Evolutionary conservation across 2,888 invertebrate species (phyloP).

Genomic region (Monoplex corrugatus): DNA sequence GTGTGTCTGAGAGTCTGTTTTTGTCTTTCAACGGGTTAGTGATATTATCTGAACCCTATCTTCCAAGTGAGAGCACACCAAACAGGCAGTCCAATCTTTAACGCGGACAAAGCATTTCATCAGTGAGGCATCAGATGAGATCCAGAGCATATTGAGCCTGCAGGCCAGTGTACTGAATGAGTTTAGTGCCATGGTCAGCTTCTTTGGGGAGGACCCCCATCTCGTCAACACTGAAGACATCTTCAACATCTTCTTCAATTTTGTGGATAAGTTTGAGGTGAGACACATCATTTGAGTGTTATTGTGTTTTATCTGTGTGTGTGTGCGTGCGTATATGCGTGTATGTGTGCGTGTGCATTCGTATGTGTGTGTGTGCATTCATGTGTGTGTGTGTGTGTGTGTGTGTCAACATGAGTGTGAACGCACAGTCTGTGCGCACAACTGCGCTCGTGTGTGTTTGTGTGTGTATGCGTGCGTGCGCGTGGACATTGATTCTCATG

Average conservation of each 20-base stretch:
- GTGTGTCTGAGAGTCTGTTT: too few species aligned
- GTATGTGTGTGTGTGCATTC: not conserved
- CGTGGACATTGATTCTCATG: too few species aligned
- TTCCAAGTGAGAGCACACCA: too few species aligned
- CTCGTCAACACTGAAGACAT: conserved; percentile 73
- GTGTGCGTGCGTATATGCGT: not conserved
- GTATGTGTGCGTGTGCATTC: not conserved
- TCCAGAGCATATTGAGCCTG: conserved; percentile 71
- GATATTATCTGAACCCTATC: too few species aligned
- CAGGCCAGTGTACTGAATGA: conserved; percentile 74
- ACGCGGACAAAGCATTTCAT: conserved; percentile 69
- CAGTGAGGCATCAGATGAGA: conserved; percentile 72
- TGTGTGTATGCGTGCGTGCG: not conserved
- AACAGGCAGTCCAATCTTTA: too few species aligned
- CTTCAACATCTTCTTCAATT: conserved; percentile 78
- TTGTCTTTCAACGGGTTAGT: too few species aligned
- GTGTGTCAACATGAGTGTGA: not conserved
- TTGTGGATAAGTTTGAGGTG: conserved; percentile 80
- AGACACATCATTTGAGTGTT: not conserved
- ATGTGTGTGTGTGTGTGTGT: conserved; percentile 5
- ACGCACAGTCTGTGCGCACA: not conserved
- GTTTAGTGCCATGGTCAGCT: conserved; percentile 73
- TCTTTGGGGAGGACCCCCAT: conserved; percentile 79
- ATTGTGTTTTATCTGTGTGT: not conserved
- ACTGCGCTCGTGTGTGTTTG: not conserved